Base-by-base conservation (phyloP, 2,797 vertebrate genomes). In the Mionectes olivaceus region DNA sequence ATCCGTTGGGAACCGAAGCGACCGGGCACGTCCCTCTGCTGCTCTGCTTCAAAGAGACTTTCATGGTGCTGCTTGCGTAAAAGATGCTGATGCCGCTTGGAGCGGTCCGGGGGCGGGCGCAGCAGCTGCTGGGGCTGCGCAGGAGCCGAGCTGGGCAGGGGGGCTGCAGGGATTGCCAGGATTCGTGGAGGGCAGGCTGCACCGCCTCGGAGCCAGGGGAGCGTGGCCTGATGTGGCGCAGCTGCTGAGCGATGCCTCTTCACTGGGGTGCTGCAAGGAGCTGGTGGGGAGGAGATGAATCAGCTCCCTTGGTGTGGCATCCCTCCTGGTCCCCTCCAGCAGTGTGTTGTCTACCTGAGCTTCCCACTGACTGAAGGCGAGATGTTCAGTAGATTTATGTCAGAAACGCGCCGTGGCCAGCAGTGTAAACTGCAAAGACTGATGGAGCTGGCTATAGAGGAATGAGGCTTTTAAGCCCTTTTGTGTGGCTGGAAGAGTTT, bases 61-160 rank as follows among this genome's bases (percentile, higher is more conserved):
- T 68, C 53, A 13, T 19, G 33, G 16, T 77, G 77, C 71, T 74
- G 64, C 78, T 94, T 79, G 86, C 37, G 73, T 77, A 76, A 78
- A 93, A 92, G 78, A 92, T 93, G 86, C 73, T 94, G 93, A 93
- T 87, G 76, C 81, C 2, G 7, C 82, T 93, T 13, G 0, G 91
- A 57, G 41, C 27, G 7, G 39, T 27, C 74, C 0, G 3, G 37
- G 64, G 37, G 32, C 1, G 5, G 78, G 2, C 0, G 27, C 19
- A 50, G 81, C 90, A 55, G 67, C 68, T 91, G 28, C 64, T 71
- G 67, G 84, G n/a, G 77, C 59, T 6, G 9, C 0, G 2, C 53
- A 30, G 59, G 13, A 53, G 37, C 73, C 37, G 37, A 65, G 70
- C 79, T 5, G 41, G 59, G 64, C 67, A 84, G 57, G 44, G 65